Evolutionary conservation across 2,113 vertebrate genomes (phyloP), one percentile per base, ranked within the genome.

Genomic region (Dendrocopos noguchii): DNA sequence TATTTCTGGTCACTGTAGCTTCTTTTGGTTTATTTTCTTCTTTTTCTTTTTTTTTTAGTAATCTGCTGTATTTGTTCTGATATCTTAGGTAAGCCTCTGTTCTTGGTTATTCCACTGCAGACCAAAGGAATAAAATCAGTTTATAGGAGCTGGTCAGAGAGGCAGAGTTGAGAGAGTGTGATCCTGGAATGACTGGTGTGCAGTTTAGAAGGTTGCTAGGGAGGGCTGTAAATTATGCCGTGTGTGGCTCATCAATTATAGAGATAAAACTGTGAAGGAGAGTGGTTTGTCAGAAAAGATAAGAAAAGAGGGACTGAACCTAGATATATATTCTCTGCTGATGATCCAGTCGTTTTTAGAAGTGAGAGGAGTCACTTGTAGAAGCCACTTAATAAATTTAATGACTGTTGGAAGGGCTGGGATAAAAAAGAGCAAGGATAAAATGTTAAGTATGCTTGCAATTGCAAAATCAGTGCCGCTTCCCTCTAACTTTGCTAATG

Each of bases 221-320:
- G 63, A 92, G 73, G 82, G 53, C 82, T 77, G 57, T 91, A 96
- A 96, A 96, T 94, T 74, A 95, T 93, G 60, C 88, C 73, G 52
- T 31, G 55, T 67, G 87, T 55, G 76, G 81, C 72, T 96, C 87
- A 91, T 94, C 80, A 90, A 88, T 97, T 96, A 91, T 84, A 94
- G n/a, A 90, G 87, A 93, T 90, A 96, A 96, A 91, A 63, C 66
- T 90, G 75, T 91, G 87, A 96, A 96, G 91, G 82, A 94, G 90
- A 97, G 76, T 94, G 86, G 59, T 94, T 97, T 96, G 93, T 96
- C 94, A 94, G 93, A 88, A 95, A 94, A 96, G 93, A 93, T 87
- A 87, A 95, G 88, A 76, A 88, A 85, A 88, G 91, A 89, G 91
- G 77, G 80, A 78, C 75, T 65, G 89, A 93, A 93, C 75, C 86